A percentile compares a stretch with the other conserved stretches of the same genome.
These are phyloP conservation scores for Buathra laborator DNA, from an alignment of 2,888 invertebrate species.

Conservation along the genomic window DNA sequence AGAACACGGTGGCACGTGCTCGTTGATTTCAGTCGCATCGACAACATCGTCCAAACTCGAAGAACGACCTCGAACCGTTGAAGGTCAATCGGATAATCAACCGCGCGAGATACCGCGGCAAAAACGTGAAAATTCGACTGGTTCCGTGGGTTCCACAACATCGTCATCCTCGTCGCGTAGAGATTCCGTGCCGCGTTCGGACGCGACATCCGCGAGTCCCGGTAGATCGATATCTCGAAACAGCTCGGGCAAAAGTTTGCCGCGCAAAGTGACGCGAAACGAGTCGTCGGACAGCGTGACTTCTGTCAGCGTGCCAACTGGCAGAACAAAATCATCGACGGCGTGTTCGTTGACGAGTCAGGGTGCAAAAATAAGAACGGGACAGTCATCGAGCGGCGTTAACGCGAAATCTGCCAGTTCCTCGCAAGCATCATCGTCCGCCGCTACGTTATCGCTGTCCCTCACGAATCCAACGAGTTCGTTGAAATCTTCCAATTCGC, in stretches of 20 bases:
- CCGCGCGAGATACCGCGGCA: slow-evolving; percentile 65
- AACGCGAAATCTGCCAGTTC: slow-evolving; percentile 68
- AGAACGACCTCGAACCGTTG: slow-evolving; percentile 71
- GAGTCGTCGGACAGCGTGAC: slow-evolving; percentile 72
- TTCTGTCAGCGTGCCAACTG: slow-evolving; percentile 81
- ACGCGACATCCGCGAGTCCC: slow-evolving; percentile 50
- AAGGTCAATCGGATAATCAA: slow-evolving; percentile 66
- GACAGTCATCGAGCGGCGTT: slow-evolving; percentile 70
- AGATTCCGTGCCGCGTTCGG: slow-evolving; percentile 48
- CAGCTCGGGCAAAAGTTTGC: slow-evolving; percentile 74
- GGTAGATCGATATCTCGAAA: slow-evolving; percentile 75
- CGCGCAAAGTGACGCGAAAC: slow-evolving; percentile 80
- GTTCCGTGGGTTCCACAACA: slow-evolving; percentile 45
- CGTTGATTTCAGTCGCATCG: slow-evolving; percentile 30
- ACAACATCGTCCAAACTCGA: slow-evolving; percentile 48
- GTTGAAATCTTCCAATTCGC: slow-evolving; percentile 75
- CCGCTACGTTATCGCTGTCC: slow-evolving; percentile 39
- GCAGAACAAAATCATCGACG: slow-evolving; percentile 82
- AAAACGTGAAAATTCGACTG: slow-evolving; percentile 70
- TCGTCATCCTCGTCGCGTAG: slow-evolving; percentile 40
- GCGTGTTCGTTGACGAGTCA: slow-evolving; percentile 80
- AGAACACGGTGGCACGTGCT: background rate
- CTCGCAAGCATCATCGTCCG: slow-evolving; percentile 35
- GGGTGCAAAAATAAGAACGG: slow-evolving; percentile 79
- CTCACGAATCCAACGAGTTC: slow-evolving; percentile 70